Conservation (phyloP, 2,113 vertebrate species). For the Micromys minutus region DNA sequence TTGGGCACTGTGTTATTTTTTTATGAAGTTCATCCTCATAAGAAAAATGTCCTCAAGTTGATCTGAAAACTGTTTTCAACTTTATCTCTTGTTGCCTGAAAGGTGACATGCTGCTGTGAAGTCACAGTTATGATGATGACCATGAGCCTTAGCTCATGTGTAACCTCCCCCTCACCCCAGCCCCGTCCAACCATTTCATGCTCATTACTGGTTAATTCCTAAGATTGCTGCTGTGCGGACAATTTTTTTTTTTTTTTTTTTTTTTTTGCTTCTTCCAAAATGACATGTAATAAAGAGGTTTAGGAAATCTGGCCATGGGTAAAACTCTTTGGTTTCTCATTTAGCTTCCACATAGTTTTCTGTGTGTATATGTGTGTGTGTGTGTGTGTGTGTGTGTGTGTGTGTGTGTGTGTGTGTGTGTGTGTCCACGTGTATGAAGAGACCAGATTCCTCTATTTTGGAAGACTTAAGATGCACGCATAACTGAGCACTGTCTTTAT, state of each 20-base stretch:
- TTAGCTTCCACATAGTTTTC: neutral
- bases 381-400: neutral
- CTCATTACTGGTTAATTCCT: neutral
- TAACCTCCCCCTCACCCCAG: too few relatives aligned
- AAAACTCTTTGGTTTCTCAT: neutral
- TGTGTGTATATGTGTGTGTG: neutral
- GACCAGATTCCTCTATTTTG: neutral
- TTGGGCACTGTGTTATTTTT: neutral
- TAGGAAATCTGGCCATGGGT: neutral
- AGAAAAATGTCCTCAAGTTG: neutral
- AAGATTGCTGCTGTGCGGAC: neutral
- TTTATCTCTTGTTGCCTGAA: neutral
- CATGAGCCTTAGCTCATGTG: neutral
- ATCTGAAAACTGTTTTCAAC: neutral
- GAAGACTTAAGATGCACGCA: neutral
- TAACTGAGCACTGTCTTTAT: neutral
- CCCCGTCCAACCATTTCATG: neutral
- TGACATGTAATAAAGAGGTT: neutral
- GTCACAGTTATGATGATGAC: too few relatives aligned
- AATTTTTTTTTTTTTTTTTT: neutral
- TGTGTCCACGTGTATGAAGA: accelerated
- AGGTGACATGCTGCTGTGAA: neutral
- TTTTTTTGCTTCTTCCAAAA: neutral
- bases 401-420: too few relatives aligned
- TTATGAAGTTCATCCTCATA: neutral